These are phyloP conservation scores for Chanos chanos DNA, from an alignment of 2,797 vertebrate species.

Conservation along the genomic window DNA sequence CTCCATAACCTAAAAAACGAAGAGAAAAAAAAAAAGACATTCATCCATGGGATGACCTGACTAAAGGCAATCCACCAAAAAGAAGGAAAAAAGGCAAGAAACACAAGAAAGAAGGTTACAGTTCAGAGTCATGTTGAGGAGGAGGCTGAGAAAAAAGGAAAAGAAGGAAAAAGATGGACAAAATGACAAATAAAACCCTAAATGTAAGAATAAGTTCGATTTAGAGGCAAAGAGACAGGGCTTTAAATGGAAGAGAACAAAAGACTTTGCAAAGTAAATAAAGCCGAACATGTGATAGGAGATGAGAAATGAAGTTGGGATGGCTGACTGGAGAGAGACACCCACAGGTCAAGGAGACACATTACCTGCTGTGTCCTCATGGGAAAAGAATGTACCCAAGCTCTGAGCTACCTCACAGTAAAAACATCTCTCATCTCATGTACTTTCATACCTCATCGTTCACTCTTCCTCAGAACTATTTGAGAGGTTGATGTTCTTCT, in stretches of 20 bases:
- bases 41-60: neutral
- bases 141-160: neutral
- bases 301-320: constrained; percentile 11
- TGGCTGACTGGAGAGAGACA: neutral
- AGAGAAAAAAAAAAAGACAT: neutral
- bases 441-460: no score
- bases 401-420: neutral
- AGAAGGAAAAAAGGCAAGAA: neutral
- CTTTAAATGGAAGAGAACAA: neutral
- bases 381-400: constrained; percentile 6
- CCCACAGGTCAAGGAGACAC: constrained; percentile 13
- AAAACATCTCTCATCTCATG: no score
- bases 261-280: neutral
- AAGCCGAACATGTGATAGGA: constrained; percentile 10
- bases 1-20: constrained; percentile 81
- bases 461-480: no score
- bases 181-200: no score
- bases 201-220: no score
- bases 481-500: no score
- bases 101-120: neutral
- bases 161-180: neutral
- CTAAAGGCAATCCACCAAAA: no score
- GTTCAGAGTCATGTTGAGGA: neutral
- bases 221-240: neutral
- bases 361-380: constrained; percentile 1